These are phyloP conservation scores for Bellardia bayeri DNA, from an alignment of 2,888 invertebrate genomes.

Conservation along the genomic window DNA sequence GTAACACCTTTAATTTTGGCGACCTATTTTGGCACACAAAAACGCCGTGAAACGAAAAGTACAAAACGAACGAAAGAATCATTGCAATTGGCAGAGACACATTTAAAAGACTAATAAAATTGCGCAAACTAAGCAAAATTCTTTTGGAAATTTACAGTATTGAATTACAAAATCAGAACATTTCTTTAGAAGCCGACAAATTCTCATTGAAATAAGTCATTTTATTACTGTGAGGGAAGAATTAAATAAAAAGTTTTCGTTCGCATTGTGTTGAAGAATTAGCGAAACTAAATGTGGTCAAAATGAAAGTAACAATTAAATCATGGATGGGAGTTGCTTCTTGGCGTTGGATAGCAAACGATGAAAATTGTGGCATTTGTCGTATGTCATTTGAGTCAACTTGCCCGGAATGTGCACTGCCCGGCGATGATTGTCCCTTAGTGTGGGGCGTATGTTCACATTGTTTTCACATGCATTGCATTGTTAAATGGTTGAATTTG, in stretches of 20 bases:
- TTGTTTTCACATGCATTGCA: conserved; percentile 99
- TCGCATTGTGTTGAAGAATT: not conserved
- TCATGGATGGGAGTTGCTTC: conserved; percentile 97
- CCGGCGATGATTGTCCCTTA: conserved; percentile 98
- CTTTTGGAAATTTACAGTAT: not conserved
- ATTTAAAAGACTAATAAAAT: conserved; percentile 13
- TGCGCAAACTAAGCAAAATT: conserved; percentile 7
- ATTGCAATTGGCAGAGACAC: conserved; percentile 8
- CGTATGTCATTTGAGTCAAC: conserved; percentile 99
- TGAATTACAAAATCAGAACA: not conserved
- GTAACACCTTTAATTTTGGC: not conserved
- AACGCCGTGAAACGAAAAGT: conserved; percentile 65
- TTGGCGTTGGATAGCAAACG: conserved; percentile 99
- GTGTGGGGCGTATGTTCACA: conserved; percentile 99
- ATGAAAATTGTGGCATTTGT: conserved; percentile 99
- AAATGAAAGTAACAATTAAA: conserved; percentile 84
- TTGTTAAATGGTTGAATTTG: conserved; percentile 99
- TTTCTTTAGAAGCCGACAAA: not conserved
- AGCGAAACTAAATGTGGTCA: conserved; percentile 74
- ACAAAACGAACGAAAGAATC: conserved; percentile 25
- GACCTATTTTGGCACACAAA: conserved; percentile 35
- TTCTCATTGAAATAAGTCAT: not conserved
- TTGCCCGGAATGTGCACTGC: conserved; percentile 98
- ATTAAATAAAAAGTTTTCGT: not conserved
- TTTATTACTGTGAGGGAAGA: not conserved